Conservation (phyloP, 30 jellyfish, hydroid and myxozoan genomes). For the Hydractinia symbiolongicarpus region DNA sequence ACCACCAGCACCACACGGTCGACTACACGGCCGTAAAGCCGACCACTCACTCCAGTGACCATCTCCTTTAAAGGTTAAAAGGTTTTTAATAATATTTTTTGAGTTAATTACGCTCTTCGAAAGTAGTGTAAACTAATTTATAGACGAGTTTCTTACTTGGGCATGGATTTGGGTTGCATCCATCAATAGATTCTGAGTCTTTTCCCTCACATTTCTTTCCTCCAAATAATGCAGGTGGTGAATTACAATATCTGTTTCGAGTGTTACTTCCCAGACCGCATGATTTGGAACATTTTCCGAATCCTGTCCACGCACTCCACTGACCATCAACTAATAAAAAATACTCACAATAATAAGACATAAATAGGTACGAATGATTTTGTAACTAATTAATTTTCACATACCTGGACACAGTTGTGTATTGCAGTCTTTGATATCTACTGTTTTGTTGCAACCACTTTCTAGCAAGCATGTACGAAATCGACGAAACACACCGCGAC, state of each 20-base stretch:
- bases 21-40: not conserved
- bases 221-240: not conserved
- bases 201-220: constrained; percentile 6
- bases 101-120: not conserved
- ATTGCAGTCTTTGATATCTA: constrained; percentile 6
- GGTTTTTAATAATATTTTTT: not conserved
- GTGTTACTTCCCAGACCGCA: constrained; percentile 1
- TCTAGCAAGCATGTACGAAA: constrained; percentile 18
- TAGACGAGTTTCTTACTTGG: not conserved
- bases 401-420: constrained; percentile 7
- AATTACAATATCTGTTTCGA: not conserved
- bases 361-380: not conserved
- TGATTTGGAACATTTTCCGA: not conserved
- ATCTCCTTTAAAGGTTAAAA: not conserved
- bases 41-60: constrained; percentile 10
- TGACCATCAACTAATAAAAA: constrained; percentile 10
- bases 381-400: not conserved
- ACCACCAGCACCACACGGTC: not conserved
- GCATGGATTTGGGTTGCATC: constrained; percentile 7
- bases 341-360: not conserved
- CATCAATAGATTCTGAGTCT: not conserved
- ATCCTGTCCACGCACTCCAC: constrained; percentile 15
- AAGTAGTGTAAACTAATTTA: not conserved
- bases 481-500: not conserved
- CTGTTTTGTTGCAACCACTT: not conserved